A percentile compares a stretch with the other conserved stretches of the same genome.
phyloP scores from a whole-genome alignment of 2,888 invertebrate species.

The Polietes domitor region DNA sequence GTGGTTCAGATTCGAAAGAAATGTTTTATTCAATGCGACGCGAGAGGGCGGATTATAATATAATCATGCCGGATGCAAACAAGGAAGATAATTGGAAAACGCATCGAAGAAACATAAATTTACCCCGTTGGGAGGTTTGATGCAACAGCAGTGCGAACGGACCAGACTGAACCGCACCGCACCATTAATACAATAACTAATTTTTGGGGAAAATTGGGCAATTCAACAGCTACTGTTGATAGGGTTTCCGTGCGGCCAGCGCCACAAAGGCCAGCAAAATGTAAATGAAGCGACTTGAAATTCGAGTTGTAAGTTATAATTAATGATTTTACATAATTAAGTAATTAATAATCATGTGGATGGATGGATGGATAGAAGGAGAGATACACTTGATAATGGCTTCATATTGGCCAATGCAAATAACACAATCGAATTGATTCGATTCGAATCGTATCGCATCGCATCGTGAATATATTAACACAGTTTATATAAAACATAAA shows the following conservation, averaged over 20 bases:
- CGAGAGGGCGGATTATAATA: too few relatives aligned
- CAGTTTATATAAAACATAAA: constrained; percentile 13
- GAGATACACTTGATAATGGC: neutral
- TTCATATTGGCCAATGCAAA: neutral
- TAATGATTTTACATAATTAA: constrained; percentile 34
- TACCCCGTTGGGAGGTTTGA: too few relatives aligned
- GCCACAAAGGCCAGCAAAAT: neutral
- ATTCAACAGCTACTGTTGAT: constrained; percentile 40
- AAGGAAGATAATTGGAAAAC: too few relatives aligned
- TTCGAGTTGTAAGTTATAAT: constrained; percentile 2
- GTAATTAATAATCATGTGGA: neutral
- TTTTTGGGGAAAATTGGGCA: constrained; percentile 24
- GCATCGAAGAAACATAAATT: too few relatives aligned
- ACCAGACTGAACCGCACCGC: too few relatives aligned
- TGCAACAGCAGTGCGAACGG: too few relatives aligned
- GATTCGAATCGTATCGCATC: neutral
- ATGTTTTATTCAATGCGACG: too few relatives aligned
- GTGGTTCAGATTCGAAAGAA: too few relatives aligned
- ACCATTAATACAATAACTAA: neutral
- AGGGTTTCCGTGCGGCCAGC: too few relatives aligned
- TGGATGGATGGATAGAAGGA: too few relatives aligned
- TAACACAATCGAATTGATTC: constrained; percentile 1
- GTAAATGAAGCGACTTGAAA: neutral
- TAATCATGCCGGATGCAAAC: too few relatives aligned
- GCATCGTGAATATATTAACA: constrained; percentile 17